Percentiles rank a stretch among this genome's conserved stretches.
phyloP scores from a whole-genome alignment of 2,113 vertebrate species.

The Ageneiosus marmoratus region DNA sequence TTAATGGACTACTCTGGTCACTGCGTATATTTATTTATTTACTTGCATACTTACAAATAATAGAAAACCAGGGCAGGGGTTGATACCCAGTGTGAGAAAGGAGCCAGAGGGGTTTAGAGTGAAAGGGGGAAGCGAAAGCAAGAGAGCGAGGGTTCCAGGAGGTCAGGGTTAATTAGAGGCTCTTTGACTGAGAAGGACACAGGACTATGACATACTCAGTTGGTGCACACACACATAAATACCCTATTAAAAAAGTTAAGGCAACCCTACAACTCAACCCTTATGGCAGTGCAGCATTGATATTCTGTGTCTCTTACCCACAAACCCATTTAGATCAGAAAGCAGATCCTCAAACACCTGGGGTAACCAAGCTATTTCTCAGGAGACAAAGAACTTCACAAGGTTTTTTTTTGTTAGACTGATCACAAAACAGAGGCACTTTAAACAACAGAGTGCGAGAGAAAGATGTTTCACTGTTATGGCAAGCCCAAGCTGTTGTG shows the following conservation, averaged over 20 bases:
- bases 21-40: slow-evolving; percentile 50
- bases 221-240: slow-evolving; percentile 17
- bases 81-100: slow-evolving; percentile 41
- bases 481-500: slow-evolving; percentile 34
- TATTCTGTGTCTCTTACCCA: slow-evolving; percentile 7
- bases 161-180: slow-evolving; percentile 82
- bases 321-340: slow-evolving; percentile 34
- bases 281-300: background rate
- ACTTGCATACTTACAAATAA: slow-evolving; percentile 63
- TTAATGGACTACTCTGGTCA: slow-evolving; percentile 63
- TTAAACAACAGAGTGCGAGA: slow-evolving; percentile 18
- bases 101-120: slow-evolving; percentile 57
- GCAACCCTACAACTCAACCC: slow-evolving; percentile 29
- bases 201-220: slow-evolving; percentile 8
- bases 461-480: slow-evolving; percentile 20
- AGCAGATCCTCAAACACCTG: slow-evolving; percentile 44
- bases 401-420: slow-evolving; percentile 10
- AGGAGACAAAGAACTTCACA: slow-evolving; percentile 24
- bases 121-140: slow-evolving; percentile 53
- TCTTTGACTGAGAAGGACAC: slow-evolving; percentile 66
- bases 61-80: slow-evolving; percentile 55
- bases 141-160: slow-evolving; percentile 65
- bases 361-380: slow-evolving; percentile 20
- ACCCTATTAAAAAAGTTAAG: slow-evolving; percentile 36
- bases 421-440: background rate